Base-by-base conservation (phyloP, 2,797 vertebrate genomes). In the Rhinophrynus dorsalis region DNA sequence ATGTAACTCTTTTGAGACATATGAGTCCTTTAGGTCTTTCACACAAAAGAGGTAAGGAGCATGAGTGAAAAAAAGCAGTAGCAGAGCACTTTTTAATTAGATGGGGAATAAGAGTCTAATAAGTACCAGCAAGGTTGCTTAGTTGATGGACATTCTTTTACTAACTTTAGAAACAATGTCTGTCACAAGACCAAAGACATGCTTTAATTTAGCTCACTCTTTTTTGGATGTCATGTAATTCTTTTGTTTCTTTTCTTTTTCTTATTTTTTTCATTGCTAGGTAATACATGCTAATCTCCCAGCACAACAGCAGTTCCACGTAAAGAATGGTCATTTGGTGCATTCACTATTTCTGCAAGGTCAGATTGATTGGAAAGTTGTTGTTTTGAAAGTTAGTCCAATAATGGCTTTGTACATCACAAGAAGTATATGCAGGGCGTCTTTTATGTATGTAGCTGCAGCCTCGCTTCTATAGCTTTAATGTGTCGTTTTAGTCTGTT, bases 121-220 rank as follows among this genome's bases (percentile, higher is more conserved):
- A 78, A 85, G 80, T 63, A 80, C 77, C 70, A 57, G 86, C 86
- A 81, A 85, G 77, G 80, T 72, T 66, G 75, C 81, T 84, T 85
- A 74, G 75, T 75, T 81, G 76, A 78, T 77, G 77, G 75, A 73
- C 81, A 79, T 82, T 81, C 76, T 83, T 83, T 79, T 75, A 82
- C 79, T 75, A 82, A 86, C 79, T 85, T 88, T 83, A 84, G 80
- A 85, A 80, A 79, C 84, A 86, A 82, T 86, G 86, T 71, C 82
- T 83, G 81, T 81, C 88, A 77, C 42, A 62, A 77, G 60, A 77
- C 80, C 76, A 82, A 82, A 59, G 74, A 80, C 67, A 40, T 74
- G 76, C 77, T 81, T 75, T 85, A 76, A 81, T 81, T 83, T 82
- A 80, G 77, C 69, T 76, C 76, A 72, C 78, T 82, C 79, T 81